Conservation (phyloP, 2,113 vertebrate genomes). For the Erythrocebus patas region DNA sequence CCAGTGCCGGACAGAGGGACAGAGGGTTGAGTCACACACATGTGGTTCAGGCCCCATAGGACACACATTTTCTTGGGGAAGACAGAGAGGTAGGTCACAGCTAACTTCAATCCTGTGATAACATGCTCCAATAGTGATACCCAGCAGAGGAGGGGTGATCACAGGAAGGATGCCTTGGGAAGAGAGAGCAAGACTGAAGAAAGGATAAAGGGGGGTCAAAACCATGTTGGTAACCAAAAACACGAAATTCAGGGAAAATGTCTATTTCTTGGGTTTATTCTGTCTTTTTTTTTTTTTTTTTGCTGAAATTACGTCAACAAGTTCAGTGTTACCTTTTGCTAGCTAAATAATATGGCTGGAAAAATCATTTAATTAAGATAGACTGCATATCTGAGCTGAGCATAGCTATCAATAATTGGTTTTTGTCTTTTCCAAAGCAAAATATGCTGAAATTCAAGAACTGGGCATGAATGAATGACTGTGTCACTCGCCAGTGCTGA, state of each 20-base stretch:
- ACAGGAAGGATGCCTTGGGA: not conserved
- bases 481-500: not conserved
- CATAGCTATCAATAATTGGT: not conserved
- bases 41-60: not conserved
- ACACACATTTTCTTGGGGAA: not conserved
- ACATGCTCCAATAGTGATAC: not conserved
- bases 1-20: not conserved
- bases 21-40: not conserved
- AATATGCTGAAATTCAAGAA: constrained; percentile 57
- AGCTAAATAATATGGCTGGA: not conserved
- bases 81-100: not conserved
- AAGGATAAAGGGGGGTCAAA: not conserved
- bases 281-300: not conserved
- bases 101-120: not conserved
- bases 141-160: not conserved
- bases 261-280: not conserved
- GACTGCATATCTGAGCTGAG: not conserved
- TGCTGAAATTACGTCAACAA: not conserved
- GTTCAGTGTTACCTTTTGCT: constrained; percentile 5
- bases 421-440: constrained; percentile 53
- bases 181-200: not conserved
- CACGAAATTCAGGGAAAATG: not conserved
- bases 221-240: not conserved
- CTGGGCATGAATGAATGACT: not conserved
- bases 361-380: constrained; percentile 30